These are phyloP conservation scores for Poecilia gillii DNA, from an alignment of 2,797 vertebrate genomes.

Conservation along the genomic window DNA sequence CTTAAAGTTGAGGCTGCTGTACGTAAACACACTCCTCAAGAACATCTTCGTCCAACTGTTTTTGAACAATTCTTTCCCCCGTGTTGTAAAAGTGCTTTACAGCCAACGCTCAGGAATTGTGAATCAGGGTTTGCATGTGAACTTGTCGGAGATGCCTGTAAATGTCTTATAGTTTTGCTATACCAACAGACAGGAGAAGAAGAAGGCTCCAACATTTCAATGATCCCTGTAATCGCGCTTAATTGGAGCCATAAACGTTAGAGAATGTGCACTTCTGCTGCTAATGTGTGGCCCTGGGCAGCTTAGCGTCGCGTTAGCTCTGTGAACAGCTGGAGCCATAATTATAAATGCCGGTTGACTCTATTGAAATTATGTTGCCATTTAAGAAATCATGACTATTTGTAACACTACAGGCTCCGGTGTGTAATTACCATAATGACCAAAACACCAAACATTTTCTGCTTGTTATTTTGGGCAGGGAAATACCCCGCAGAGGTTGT, in stretches of 20 bases:
- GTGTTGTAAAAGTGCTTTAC: conserved; percentile 56
- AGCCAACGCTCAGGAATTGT: conserved; percentile 62
- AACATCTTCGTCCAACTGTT: conserved; percentile 34
- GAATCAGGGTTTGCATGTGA: conserved; percentile 52
- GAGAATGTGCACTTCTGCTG: conserved; percentile 29
- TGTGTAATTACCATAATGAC: conserved; percentile 35
- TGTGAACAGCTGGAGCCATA: conserved; percentile 19
- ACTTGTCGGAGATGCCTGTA: conserved; percentile 29
- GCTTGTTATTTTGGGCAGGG: conserved; percentile 25
- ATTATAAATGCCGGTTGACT: conserved; percentile 40
- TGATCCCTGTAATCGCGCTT: conserved; percentile 24
- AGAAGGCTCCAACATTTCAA: conserved; percentile 30
- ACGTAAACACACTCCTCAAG: conserved; percentile 32
- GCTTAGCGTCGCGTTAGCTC: conserved; percentile 29
- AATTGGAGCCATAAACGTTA: conserved; percentile 40
- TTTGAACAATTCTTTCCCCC: conserved; percentile 48
- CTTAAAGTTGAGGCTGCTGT: conserved; percentile 31
- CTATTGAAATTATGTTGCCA: conserved; percentile 37
- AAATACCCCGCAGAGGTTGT: conserved; percentile 10
- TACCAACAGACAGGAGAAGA: conserved; percentile 4
- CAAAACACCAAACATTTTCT: conserved; percentile 20
- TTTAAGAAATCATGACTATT: conserved; percentile 28
- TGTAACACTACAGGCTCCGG: conserved; percentile 8
- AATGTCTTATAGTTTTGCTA: conserved; percentile 32
- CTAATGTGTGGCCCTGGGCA: conserved; percentile 30